These are phyloP conservation scores for Zeus faber DNA, from an alignment of 2,113 vertebrate genomes.

Conservation along the genomic window DNA sequence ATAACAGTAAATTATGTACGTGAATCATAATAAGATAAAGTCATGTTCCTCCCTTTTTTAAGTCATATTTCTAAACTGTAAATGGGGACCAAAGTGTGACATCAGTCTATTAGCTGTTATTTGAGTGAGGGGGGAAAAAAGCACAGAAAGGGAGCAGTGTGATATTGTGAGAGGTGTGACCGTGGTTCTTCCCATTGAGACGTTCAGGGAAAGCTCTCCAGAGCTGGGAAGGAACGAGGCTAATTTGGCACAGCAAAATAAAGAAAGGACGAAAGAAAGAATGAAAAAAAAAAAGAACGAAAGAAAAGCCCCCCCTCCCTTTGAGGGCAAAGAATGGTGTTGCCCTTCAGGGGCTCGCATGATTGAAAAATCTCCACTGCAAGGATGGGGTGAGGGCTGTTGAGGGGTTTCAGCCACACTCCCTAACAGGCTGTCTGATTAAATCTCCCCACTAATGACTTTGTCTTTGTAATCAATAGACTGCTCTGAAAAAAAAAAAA, in stretches of 20 bases:
- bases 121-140: background rate
- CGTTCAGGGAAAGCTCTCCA: constrained; percentile 34
- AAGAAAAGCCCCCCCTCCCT: constrained; percentile 62
- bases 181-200: constrained; percentile 33
- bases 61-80: background rate
- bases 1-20: no score
- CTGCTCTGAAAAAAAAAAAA: constrained; percentile 64
- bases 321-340: constrained; percentile 59
- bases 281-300: no score
- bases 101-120: constrained; percentile 3
- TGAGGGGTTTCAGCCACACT: constrained; percentile 32
- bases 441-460: constrained; percentile 72
- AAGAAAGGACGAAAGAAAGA: no score
- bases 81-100: constrained; percentile 7
- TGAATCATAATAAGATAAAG: constrained; percentile 1
- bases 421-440: constrained; percentile 72
- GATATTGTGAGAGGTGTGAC: constrained; percentile 36
- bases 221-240: constrained; percentile 52
- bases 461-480: constrained; percentile 70
- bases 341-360: constrained; percentile 28
- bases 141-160: constrained; percentile 13
- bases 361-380: constrained; percentile 67
- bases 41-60: background rate
- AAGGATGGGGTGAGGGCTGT: constrained; percentile 23
- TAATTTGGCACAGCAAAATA: constrained; percentile 69